phyloP scores from a whole-genome alignment of 2,888 invertebrate genomes.

The Chironomus tentans region DNA sequence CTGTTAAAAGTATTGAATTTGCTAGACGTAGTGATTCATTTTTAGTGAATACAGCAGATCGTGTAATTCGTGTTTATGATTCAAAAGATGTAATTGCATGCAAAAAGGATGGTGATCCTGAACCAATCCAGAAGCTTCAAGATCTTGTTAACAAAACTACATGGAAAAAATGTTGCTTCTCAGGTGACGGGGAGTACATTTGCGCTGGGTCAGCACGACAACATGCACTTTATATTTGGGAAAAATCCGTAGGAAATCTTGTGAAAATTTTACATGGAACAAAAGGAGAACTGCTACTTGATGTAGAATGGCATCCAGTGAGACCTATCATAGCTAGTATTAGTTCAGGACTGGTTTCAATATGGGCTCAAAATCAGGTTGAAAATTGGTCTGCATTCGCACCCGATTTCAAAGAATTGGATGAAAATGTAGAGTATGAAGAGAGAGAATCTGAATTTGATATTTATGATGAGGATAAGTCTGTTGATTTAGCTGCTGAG shows the following conservation, averaged over 20 bases:
- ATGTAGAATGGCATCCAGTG: slow-evolving; percentile 99
- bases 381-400: slow-evolving; percentile 99
- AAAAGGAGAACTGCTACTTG: slow-evolving; percentile 92
- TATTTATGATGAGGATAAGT: slow-evolving; percentile 91
- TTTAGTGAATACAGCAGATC: slow-evolving; percentile 91
- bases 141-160: slow-evolving; percentile 98
- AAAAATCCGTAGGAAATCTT: slow-evolving; percentile 92
- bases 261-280: slow-evolving; percentile 98
- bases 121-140: slow-evolving; percentile 95
- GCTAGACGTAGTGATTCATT: slow-evolving; percentile 92
- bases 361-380: slow-evolving; percentile 99
- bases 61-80: slow-evolving; percentile 93
- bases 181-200: slow-evolving; percentile 97
- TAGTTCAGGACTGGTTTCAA: slow-evolving; percentile 88
- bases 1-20: slow-evolving; percentile 97
- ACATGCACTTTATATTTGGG: slow-evolving; percentile 98
- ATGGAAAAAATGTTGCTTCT: slow-evolving; percentile 99
- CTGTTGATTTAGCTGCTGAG: slow-evolving; percentile 51
- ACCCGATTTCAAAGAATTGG: slow-evolving; percentile 97
- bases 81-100: slow-evolving; percentile 77
- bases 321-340: slow-evolving; percentile 96
- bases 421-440: slow-evolving; percentile 99
- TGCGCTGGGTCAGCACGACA: slow-evolving; percentile 96
- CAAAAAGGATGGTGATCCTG: slow-evolving; percentile 85
- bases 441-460: slow-evolving; percentile 99